Conservation (phyloP, 2,888 invertebrate genomes). For the Chrysotoxum bicinctum region DNA sequence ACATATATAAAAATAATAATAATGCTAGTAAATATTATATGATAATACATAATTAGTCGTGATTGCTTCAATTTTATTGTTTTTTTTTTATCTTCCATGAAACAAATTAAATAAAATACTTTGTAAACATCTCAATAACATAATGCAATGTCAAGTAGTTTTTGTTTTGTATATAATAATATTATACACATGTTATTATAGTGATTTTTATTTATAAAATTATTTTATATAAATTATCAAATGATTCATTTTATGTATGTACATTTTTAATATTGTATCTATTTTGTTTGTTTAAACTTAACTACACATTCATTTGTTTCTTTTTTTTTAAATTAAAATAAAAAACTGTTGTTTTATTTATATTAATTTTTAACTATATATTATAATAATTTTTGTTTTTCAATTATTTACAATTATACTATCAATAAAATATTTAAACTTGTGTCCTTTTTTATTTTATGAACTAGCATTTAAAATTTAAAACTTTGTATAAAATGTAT, state of each 20-base stretch:
- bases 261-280: slow-evolving; percentile 34
- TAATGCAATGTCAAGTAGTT: slow-evolving; percentile 56
- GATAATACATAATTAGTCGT: slow-evolving; percentile 61
- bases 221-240: slow-evolving; percentile 51
- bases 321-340: slow-evolving; percentile 20
- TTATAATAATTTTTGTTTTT: slow-evolving; percentile 16
- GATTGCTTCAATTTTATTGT: slow-evolving; percentile 52
- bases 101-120: slow-evolving; percentile 33
- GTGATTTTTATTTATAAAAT: slow-evolving; percentile 41
- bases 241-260: slow-evolving; percentile 25
- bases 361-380: slow-evolving; percentile 30
- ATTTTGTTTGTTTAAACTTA: slow-evolving; percentile 9
- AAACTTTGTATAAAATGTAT: slow-evolving; percentile 61
- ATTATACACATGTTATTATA: slow-evolving; percentile 24
- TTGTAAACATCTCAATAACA: slow-evolving; percentile 50
- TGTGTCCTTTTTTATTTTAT: slow-evolving; percentile 29
- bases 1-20: slow-evolving; percentile 34
- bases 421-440: slow-evolving; percentile 42
- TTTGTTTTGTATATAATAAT: slow-evolving; percentile 29
- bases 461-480: slow-evolving; percentile 36
- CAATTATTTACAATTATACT: slow-evolving; percentile 63
- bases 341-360: slow-evolving; percentile 30
- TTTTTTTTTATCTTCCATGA: slow-evolving; percentile 20
- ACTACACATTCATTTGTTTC: slow-evolving; percentile 21
- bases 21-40: slow-evolving; percentile 48